Percentiles rank a stretch among this genome's conserved stretches.
These are phyloP conservation scores for Clarias fuscus DNA, from an alignment of 2,797 vertebrate species.

Conservation along the genomic window DNA sequence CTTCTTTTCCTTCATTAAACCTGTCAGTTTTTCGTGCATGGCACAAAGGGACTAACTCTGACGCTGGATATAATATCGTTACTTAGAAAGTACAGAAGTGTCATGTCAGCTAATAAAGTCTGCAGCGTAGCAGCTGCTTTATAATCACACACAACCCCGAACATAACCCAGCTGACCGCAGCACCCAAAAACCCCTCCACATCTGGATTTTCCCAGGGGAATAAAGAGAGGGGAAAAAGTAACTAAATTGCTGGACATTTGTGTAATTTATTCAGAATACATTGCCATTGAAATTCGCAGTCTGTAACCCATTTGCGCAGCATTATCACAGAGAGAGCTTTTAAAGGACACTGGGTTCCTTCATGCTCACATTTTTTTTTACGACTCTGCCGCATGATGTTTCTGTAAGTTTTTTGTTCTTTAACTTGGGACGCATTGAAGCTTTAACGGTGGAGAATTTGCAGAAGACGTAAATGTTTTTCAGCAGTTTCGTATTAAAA, in stretches of 20 bases:
- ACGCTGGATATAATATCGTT: not conserved
- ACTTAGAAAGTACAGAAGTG: not conserved
- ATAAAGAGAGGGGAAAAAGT: constrained; percentile 50
- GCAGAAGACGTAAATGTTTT: not conserved
- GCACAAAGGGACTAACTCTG: constrained; percentile 6
- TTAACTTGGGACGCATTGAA: not conserved
- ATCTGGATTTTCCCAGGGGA: constrained; percentile 56
- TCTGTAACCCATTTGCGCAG: constrained; percentile 77
- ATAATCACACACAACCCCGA: constrained; percentile 11
- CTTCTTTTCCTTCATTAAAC: constrained; percentile 18
- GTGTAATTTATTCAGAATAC: constrained; percentile 77
- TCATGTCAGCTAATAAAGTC: constrained; percentile 9
- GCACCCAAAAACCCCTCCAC: constrained; percentile 42
- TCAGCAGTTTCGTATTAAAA: not conserved
- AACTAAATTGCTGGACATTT: constrained; percentile 75
- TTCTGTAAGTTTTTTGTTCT: not conserved
- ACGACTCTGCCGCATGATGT: not conserved
- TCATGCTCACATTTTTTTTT: not conserved
- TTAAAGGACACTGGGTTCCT: constrained; percentile 24
- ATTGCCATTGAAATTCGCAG: constrained; percentile 68
- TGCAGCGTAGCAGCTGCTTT: constrained; percentile 26
- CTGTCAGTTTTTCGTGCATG: not conserved
- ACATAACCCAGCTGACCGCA: constrained; percentile 31
- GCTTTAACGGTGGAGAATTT: not conserved
- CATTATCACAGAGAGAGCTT: constrained; percentile 67